Evolutionary conservation across 2,113 vertebrate species (phyloP).

Genomic region (Sceloporus tristichus): DNA sequence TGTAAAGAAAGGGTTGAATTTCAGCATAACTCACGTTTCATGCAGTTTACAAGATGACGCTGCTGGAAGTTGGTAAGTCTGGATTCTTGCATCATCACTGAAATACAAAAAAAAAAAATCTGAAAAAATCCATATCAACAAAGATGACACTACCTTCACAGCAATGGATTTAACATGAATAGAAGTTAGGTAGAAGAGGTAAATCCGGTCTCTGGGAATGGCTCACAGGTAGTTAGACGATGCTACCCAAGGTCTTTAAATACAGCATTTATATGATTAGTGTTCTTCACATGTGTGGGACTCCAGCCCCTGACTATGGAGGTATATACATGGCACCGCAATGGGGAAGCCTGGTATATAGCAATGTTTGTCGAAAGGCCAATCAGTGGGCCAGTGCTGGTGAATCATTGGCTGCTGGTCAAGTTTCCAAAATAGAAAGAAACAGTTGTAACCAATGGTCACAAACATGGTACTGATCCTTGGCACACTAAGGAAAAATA

Average conservation of each 20-base stretch:
- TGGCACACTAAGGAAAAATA: too few relatives aligned
- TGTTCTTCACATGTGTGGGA: not conserved
- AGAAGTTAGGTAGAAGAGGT: not conserved
- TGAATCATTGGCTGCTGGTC: too few relatives aligned
- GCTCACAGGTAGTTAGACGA: not conserved
- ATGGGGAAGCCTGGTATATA: not conserved
- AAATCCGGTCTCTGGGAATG: not conserved
- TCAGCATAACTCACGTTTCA: conserved; percentile 79
- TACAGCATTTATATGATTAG: not conserved
- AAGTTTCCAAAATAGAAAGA: too few relatives aligned
- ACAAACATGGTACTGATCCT: too few relatives aligned
- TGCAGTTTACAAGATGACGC: conserved; percentile 77
- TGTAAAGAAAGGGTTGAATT: not conserved
- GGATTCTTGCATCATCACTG: conserved; percentile 91
- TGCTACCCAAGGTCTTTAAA: not conserved
- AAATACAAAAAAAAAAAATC: conserved; percentile 40
- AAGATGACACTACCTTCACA: not conserved
- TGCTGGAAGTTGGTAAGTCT: conserved; percentile 83
- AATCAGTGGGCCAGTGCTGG: too few relatives aligned
- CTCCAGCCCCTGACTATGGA: not conserved
- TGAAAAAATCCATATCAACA: not conserved
- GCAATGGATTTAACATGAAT: not conserved
- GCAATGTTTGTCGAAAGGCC: too few relatives aligned
- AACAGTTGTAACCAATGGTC: too few relatives aligned
- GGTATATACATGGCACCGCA: not conserved